These are phyloP conservation scores for Embidobia sp. DNA, from an alignment of 2,888 invertebrate genomes.

Conservation along the genomic window DNA sequence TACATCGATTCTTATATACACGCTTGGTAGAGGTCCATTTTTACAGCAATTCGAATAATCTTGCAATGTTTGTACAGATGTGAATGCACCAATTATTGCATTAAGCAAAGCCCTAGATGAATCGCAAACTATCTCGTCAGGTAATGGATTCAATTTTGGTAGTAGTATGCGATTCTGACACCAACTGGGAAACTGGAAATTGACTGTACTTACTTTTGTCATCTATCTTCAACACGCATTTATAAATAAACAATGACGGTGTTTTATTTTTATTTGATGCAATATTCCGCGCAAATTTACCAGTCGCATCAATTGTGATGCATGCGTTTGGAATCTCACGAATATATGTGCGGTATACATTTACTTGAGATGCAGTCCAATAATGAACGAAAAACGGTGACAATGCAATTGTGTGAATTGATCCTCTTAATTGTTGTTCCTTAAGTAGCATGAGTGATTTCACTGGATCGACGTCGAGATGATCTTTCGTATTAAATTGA, in stretches of 20 bases:
- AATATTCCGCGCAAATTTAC: background rate
- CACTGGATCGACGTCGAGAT: background rate
- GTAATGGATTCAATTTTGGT: no score
- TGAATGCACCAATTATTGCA: background rate
- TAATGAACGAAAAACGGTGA: background rate
- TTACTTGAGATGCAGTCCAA: background rate
- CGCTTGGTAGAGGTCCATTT: background rate
- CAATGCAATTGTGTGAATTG: background rate
- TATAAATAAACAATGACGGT: no score
- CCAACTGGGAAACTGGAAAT: no score
- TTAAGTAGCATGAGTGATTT: background rate
- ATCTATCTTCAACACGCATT: no score
- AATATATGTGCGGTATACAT: background rate
- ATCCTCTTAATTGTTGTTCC: background rate
- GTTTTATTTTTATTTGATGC: no score
- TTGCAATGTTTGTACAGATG: background rate
- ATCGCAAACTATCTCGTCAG: background rate
- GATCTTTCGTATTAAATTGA: background rate
- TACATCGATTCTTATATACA: no score
- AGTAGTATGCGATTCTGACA: no score
- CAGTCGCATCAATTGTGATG: background rate
- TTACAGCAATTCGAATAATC: background rate
- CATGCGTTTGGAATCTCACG: background rate
- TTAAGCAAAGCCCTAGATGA: background rate
- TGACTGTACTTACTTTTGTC: no score